Percentiles rank a stretch among this genome's conserved stretches.
phyloP scores from a whole-genome alignment of 2,797 vertebrate genomes.

The Ceryle rudis region DNA sequence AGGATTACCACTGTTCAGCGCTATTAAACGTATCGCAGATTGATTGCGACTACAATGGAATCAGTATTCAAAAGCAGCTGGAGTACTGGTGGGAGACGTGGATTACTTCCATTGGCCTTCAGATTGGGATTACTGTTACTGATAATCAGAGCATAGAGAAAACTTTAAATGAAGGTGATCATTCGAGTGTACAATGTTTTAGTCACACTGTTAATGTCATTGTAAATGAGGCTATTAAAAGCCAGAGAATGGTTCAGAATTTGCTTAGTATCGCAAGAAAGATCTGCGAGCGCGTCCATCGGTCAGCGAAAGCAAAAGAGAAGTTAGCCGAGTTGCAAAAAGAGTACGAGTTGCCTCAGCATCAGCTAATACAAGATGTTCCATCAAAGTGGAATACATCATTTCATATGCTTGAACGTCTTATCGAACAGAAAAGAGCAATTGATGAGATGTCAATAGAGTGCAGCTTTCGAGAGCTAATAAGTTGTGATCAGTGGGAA shows the following conservation, averaged over 20 bases:
- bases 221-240: conserved; percentile 97
- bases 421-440: conserved; percentile 94
- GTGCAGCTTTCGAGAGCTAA: conserved; percentile 95
- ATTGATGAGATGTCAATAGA: conserved; percentile 93
- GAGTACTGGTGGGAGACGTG: conserved; percentile 97
- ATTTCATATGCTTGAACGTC: conserved; percentile 94
- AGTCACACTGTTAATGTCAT: conserved; percentile 93
- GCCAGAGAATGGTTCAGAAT: conserved; percentile 97
- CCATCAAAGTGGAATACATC: conserved; percentile 96
- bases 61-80: conserved; percentile 93
- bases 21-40: conserved; percentile 92
- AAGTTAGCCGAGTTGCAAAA: conserved; percentile 90
- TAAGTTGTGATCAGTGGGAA: conserved; percentile 98
- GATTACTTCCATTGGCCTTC: conserved; percentile 92
- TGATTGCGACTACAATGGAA: conserved; percentile 91
- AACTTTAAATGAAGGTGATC: conserved; percentile 89
- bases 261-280: conserved; percentile 94
- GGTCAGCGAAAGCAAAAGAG: conserved; percentile 90
- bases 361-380: conserved; percentile 92
- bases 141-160: conserved; percentile 89
- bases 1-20: conserved; percentile 95
- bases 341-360: conserved; percentile 89
- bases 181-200: conserved; percentile 92
- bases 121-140: conserved; percentile 93
- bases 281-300: conserved; percentile 93